Conservation (phyloP, 2,113 vertebrate species). For the Antechinus flavipes region DNA sequence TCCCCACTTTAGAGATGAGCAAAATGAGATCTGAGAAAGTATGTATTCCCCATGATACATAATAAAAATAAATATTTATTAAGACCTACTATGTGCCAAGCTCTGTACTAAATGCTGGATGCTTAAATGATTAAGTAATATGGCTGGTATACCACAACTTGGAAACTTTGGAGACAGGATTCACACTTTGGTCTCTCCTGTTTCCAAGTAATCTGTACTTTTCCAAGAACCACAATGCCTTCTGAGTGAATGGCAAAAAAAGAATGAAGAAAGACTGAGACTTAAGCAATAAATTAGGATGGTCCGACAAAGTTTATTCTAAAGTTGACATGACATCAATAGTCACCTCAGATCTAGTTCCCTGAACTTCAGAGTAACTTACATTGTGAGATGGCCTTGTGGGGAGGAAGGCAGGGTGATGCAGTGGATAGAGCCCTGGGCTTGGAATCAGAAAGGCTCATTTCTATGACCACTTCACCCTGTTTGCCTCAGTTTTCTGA, state of each 20-base stretch:
- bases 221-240: background rate
- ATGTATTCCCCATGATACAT: background rate
- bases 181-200: background rate
- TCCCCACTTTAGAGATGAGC: background rate
- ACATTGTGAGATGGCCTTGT: background rate
- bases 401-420: background rate
- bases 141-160: background rate
- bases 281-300: background rate
- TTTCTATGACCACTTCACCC: background rate
- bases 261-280: background rate
- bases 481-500: background rate
- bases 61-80: background rate
- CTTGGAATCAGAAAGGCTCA: background rate
- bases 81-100: background rate
- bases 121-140: background rate
- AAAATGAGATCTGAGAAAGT: background rate
- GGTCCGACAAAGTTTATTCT: background rate
- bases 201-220: background rate
- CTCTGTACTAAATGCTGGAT: background rate
- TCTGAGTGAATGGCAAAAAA: background rate
- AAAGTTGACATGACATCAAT: background rate
- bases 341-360: background rate
- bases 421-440: too few species aligned
- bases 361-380: background rate
- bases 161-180: background rate